These are phyloP conservation scores for Thamnaconus septentrionalis DNA, from an alignment of 2,113 vertebrate species.

Conservation along the genomic window DNA sequence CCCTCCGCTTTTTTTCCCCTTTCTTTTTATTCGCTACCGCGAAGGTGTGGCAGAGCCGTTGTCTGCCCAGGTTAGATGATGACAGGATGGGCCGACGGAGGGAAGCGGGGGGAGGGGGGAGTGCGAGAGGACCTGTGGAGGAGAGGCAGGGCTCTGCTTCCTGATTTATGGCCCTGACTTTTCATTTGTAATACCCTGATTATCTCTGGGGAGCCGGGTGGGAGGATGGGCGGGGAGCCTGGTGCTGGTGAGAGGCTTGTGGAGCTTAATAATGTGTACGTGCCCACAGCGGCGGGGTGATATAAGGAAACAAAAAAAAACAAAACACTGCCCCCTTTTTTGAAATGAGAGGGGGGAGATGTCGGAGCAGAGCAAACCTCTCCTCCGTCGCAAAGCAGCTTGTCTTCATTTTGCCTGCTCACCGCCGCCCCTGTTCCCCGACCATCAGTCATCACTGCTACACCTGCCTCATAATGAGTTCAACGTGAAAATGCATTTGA, in stretches of 20 bases:
- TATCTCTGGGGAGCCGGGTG: slow-evolving; percentile 61
- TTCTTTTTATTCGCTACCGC: neutral
- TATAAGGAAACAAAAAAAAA: slow-evolving; percentile 52
- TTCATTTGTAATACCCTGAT: slow-evolving; percentile 73
- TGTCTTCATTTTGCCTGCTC: slow-evolving; percentile 32
- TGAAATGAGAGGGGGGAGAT: slow-evolving; percentile 49
- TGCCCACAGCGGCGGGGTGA: slow-evolving; percentile 48
- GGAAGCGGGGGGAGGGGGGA: slow-evolving; percentile 14
- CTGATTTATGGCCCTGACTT: slow-evolving; percentile 74
- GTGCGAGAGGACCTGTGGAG: slow-evolving; percentile 26
- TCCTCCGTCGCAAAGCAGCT: slow-evolving; percentile 35
- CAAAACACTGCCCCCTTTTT: slow-evolving; percentile 49
- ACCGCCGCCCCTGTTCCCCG: slow-evolving; percentile 20
- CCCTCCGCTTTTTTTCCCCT: slow-evolving; percentile 7
- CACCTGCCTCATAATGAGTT: too few species aligned
- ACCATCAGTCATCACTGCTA: neutral
- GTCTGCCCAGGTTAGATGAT: slow-evolving; percentile 27
- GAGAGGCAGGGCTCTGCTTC: slow-evolving; percentile 2
- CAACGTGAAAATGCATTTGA: too few species aligned
- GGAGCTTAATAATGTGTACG: slow-evolving; percentile 70
- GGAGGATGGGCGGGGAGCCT: slow-evolving; percentile 32
- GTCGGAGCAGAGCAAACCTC: slow-evolving; percentile 39
- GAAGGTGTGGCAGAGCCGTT: slow-evolving; percentile 1
- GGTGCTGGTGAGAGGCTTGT: slow-evolving; percentile 43
- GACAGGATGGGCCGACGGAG: slow-evolving; percentile 7